phyloP scores from a whole-genome alignment of 2,888 invertebrate genomes.

The Drosophila mercatorum region DNA sequence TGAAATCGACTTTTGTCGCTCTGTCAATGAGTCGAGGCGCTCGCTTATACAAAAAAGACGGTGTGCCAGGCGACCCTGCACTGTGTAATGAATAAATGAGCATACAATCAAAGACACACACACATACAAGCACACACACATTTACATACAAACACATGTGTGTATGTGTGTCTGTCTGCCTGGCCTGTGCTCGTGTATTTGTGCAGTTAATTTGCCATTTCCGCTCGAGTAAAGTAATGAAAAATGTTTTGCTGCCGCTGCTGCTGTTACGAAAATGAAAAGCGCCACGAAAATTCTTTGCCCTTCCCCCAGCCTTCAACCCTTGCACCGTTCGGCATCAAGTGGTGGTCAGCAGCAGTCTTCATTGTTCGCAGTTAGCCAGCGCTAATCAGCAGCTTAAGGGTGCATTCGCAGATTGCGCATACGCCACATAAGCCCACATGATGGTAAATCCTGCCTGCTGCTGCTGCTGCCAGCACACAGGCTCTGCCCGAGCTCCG shows the following conservation, averaged over 20 bases:
- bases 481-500: background rate
- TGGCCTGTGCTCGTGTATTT: slow-evolving; percentile 56
- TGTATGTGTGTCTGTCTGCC: slow-evolving; percentile 13
- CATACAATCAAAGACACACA: slow-evolving; percentile 36
- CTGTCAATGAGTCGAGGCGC: slow-evolving; percentile 39
- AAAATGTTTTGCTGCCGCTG: slow-evolving; percentile 55
- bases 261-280: slow-evolving; percentile 48
- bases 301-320: background rate
- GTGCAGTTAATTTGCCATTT: slow-evolving; percentile 81
- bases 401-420: slow-evolving; percentile 38
- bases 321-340: background rate
- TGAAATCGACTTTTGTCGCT: slow-evolving; percentile 36
- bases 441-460: background rate
- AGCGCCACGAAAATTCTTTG: slow-evolving; percentile 31
- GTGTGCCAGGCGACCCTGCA: slow-evolving; percentile 23
- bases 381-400: slow-evolving; percentile 59
- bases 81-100: slow-evolving; percentile 73
- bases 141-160: background rate
- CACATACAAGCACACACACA: slow-evolving; percentile 17
- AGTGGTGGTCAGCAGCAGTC: slow-evolving; percentile 13
- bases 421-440: slow-evolving; percentile 41
- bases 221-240: slow-evolving; percentile 77
- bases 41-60: slow-evolving; percentile 8
- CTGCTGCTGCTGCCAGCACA: background rate
- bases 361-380: slow-evolving; percentile 54